phyloP scores from a whole-genome alignment of 2,113 vertebrate genomes.

The Platysternon megacephalum region DNA sequence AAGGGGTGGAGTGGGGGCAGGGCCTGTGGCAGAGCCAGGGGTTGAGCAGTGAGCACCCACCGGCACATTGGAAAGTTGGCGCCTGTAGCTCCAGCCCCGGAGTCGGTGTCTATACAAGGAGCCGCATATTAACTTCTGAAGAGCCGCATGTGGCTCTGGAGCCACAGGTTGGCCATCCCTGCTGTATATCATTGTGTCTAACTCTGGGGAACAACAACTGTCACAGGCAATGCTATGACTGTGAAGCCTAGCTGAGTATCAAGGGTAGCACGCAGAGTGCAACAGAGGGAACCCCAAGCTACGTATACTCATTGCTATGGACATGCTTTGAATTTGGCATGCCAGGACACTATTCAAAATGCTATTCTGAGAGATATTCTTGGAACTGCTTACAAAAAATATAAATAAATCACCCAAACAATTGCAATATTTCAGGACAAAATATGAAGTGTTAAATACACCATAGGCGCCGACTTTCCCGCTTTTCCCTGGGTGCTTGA shows the following conservation, averaged over 20 bases:
- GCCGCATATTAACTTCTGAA: too few relatives aligned
- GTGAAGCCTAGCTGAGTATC: not conserved
- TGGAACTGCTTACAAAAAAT: not conserved
- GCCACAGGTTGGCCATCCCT: too few relatives aligned
- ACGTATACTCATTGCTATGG: not conserved
- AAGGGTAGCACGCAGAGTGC: not conserved
- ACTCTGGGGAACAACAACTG: not conserved
- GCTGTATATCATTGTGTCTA: not conserved
- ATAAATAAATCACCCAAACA: not conserved
- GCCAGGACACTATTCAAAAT: not conserved
- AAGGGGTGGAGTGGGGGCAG: too few relatives aligned
- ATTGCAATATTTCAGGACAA: not conserved
- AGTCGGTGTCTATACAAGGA: too few relatives aligned
- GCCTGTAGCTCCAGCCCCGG: too few relatives aligned
- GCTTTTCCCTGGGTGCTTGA: too few relatives aligned
- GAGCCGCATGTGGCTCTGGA: too few relatives aligned
- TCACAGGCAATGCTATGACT: not conserved
- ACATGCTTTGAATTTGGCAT: not conserved
- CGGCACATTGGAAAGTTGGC: too few relatives aligned
- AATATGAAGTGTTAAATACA: not conserved
- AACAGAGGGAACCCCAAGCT: not conserved
- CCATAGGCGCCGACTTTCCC: too few relatives aligned
- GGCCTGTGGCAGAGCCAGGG: too few relatives aligned
- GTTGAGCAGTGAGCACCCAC: too few relatives aligned
- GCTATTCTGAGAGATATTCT: not conserved